These are phyloP conservation scores for Alethe diademata DNA, from an alignment of 2,113 vertebrate species.

Conservation along the genomic window DNA sequence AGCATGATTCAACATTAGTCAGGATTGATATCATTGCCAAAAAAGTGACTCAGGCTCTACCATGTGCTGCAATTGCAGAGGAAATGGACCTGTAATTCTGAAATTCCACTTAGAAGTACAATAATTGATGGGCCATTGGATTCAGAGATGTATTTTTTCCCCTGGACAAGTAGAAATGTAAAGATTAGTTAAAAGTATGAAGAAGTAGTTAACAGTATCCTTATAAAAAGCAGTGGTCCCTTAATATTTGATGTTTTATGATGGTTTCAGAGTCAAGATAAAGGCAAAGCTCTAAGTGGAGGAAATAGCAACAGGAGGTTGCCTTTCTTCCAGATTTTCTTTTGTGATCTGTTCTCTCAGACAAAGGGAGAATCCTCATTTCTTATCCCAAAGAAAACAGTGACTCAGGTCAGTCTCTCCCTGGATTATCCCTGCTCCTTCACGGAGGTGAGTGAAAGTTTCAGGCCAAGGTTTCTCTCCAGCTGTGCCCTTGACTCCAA, in stretches of 20 bases:
- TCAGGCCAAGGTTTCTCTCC: neutral
- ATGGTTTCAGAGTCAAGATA: neutral
- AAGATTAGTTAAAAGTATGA: neutral
- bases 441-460: neutral
- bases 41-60: neutral
- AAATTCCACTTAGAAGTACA: neutral
- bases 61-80: neutral
- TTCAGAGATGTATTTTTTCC: neutral
- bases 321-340: neutral
- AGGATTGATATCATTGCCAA: neutral
- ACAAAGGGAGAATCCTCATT: neutral
- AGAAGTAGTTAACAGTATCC: neutral
- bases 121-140: neutral
- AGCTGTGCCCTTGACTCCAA: neutral
- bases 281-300: neutral
- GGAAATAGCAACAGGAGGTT: neutral
- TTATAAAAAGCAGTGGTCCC: neutral
- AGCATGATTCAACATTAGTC: conserved; percentile 9
- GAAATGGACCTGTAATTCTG: neutral
- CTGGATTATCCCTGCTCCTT: neutral
- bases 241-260: neutral
- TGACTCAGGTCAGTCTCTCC: neutral
- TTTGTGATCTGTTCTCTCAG: neutral
- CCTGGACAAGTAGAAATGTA: neutral
- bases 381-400: neutral